phyloP scores from a whole-genome alignment of 2,888 invertebrate species.

The Calephelis perditalis region DNA sequence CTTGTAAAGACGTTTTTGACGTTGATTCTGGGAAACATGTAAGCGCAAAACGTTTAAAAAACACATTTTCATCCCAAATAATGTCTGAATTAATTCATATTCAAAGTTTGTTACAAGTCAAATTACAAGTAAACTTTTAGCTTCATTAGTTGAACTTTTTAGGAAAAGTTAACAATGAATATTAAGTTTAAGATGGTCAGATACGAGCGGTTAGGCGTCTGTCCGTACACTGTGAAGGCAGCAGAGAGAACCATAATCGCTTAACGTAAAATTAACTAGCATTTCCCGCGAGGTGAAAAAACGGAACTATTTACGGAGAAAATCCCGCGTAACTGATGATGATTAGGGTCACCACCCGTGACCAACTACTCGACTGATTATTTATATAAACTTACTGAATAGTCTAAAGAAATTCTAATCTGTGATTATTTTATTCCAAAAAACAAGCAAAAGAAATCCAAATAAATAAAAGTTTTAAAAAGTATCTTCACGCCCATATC shows the following conservation, averaged over 20 bases:
- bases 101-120: constrained; percentile 11
- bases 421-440: too few species aligned
- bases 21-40: constrained; percentile 72
- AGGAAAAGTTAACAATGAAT: constrained; percentile 63
- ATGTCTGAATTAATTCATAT: constrained; percentile 18
- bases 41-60: constrained; percentile 76
- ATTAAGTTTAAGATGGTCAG: constrained; percentile 29
- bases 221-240: constrained; percentile 49
- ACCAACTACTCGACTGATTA: constrained; percentile 30
- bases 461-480: too few species aligned
- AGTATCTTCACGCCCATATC: too few species aligned
- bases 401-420: too few species aligned
- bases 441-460: too few species aligned
- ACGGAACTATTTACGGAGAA: constrained; percentile 62
- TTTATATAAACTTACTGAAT: background rate
- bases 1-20: constrained; percentile 70
- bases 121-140: constrained; percentile 27
- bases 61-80: constrained; percentile 64
- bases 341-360: constrained; percentile 53
- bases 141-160: constrained; percentile 58
- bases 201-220: constrained; percentile 46
- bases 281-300: constrained; percentile 69
- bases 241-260: constrained; percentile 47
- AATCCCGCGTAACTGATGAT: constrained; percentile 59
- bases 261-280: constrained; percentile 62